Percentiles rank a stretch among this genome's conserved stretches.
Conservation (phyloP, 2,797 vertebrate species). For the Hephaestus fuliginosus region DNA sequence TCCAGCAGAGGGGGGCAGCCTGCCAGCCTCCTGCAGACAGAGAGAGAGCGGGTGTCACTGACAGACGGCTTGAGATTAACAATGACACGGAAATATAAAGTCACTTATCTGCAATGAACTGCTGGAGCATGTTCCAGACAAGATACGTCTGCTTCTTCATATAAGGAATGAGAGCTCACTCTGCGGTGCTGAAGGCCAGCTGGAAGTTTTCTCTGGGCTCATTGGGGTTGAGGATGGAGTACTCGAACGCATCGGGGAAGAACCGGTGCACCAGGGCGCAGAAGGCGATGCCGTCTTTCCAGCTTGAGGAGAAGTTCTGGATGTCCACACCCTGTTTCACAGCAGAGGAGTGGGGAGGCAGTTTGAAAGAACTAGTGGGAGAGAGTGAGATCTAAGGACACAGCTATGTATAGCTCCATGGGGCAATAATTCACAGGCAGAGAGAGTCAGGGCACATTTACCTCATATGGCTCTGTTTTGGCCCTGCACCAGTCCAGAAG, state of each 20-base stretch:
- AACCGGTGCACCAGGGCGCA: slow-evolving; percentile 97
- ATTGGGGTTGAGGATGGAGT: slow-evolving; percentile 92
- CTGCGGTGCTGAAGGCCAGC: slow-evolving; percentile 94
- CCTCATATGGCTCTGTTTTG: slow-evolving; percentile 97
- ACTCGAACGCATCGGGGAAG: slow-evolving; percentile 96
- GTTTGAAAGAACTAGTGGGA: slow-evolving; percentile 18
- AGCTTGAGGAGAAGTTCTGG: slow-evolving; percentile 98
- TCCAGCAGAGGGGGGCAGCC: slow-evolving; percentile 97
- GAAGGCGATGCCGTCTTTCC: slow-evolving; percentile 98
- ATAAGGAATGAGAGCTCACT: slow-evolving; percentile 87
- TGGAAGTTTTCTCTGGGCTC: slow-evolving; percentile 95
- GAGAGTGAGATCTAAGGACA: slow-evolving; percentile 17
- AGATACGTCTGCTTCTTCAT: slow-evolving; percentile 29
- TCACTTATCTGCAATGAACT: slow-evolving; percentile 21
- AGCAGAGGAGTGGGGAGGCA: background rate
- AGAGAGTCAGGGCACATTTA: slow-evolving; percentile 67
- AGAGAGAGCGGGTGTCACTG: slow-evolving; percentile 71
- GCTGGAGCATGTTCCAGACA: slow-evolving; percentile 3
- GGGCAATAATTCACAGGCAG: slow-evolving; percentile 53
- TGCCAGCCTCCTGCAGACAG: slow-evolving; percentile 90
- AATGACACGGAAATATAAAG: slow-evolving; percentile 50
- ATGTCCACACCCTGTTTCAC: slow-evolving; percentile 91
- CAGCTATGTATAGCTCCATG: slow-evolving; percentile 56
- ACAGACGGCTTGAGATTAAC: slow-evolving; percentile 28
- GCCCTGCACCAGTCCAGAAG: slow-evolving; percentile 98